These are phyloP conservation scores for Diadegma fenestrale DNA, from an alignment of 2,888 invertebrate genomes.

Conservation along the genomic window DNA sequence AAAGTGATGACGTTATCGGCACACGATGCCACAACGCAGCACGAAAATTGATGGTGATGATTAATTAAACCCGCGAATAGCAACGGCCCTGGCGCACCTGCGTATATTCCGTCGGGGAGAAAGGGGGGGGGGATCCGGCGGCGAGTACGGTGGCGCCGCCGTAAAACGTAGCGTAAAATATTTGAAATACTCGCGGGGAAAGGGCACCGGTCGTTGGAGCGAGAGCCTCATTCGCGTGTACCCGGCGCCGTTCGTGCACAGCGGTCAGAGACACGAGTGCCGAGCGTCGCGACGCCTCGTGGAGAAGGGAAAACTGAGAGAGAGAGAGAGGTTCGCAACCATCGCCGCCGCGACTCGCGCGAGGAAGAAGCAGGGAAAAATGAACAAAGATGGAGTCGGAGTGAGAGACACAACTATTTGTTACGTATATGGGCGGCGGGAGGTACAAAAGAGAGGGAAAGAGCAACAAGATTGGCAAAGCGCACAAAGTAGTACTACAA, in stretches of 20 bases:
- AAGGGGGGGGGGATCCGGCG: conserved; percentile 16
- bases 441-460: conserved; percentile 38
- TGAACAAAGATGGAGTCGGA: background rate
- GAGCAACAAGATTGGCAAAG: conserved; percentile 71
- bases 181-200: conserved; percentile 72
- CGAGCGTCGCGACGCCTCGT: conserved; percentile 64
- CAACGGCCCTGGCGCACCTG: conserved; percentile 65
- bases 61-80: conserved; percentile 16
- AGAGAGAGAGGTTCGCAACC: conserved; percentile 23
- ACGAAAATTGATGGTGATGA: background rate
- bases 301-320: conserved; percentile 75
- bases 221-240: conserved; percentile 78
- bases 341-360: no score
- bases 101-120: conserved; percentile 36
- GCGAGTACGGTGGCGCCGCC: conserved; percentile 78
- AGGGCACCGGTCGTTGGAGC: conserved; percentile 70
- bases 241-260: conserved; percentile 86
- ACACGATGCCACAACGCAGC: no score
- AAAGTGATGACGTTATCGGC: no score
- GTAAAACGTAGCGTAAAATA: conserved; percentile 75
- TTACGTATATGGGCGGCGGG: background rate
- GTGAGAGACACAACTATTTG: background rate
- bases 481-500: conserved; percentile 73
- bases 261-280: conserved; percentile 84
- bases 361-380: background rate